Evolutionary conservation across 2,113 vertebrate genomes (phyloP), one percentile per base, ranked within the genome.

Genomic region (Embiotoca jacksoni): DNA sequence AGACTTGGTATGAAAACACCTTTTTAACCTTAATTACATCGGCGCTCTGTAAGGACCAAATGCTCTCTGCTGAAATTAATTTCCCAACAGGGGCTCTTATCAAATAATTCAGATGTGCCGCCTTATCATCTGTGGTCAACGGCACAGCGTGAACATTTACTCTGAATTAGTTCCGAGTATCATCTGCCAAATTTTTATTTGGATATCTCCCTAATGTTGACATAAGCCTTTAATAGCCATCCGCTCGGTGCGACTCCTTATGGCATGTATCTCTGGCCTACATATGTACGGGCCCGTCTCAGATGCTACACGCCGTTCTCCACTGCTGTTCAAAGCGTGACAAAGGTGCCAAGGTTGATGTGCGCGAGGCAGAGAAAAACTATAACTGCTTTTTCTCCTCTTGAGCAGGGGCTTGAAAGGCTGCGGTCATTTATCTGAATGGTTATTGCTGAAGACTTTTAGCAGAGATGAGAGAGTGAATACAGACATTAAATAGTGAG

Each of bases 1-100:
- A 65, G 33, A 73, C 80, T 71, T 65, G 64, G 56, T 72, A 53
- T 84, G 64, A 81, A 82, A 84, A 66, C 66, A 77, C 64, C 82
- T 71, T 82, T 89, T 86, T 89, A 91, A 91, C 83, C 78, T 64
- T 90, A 78, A 90, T 87, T 88, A 88, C 86, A 79, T 78, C 5
- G 41, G 71, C n/a, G 52, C 78, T 71, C 85, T 76, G 75, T 63
- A 61, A 67, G 60, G 72, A 82, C 86, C 75, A 62, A 82, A 84
- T 79, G 81, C 83, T 74, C 75, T 79, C 75, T 35, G 73, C 78
- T 53, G 68, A 87, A 87, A 90, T 88, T 84, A 84, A 92, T 92
- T 89, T 87, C 81, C 81, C 81, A 81, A 62, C 72, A 76, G 81
- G 78, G 75, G 32, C 63, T 65, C 64, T 87, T 82, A 89, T 90